Conservation (phyloP, 35 echinoderm and acorn worm genomes). For the Apostichopus japonicus region DNA sequence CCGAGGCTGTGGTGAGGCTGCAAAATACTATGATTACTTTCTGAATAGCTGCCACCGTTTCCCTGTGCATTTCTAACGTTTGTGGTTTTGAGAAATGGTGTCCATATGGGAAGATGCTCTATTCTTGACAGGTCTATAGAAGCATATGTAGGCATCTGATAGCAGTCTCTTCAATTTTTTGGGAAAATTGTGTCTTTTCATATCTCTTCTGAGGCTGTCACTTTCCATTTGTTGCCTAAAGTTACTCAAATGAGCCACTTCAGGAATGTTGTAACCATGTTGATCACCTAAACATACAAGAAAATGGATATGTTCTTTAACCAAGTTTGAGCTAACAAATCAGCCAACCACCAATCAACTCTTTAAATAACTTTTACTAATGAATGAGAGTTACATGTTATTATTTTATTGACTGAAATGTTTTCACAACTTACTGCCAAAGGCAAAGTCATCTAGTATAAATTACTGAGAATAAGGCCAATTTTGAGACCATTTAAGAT, state of each 20-base stretch:
- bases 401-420: no score
- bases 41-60: neutral
- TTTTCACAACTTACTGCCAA: no score
- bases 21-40: neutral
- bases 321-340: no score
- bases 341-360: no score
- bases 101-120: neutral
- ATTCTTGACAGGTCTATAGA: neutral
- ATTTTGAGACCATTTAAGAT: no score
- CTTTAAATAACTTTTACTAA: no score
- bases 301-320: neutral
- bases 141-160: neutral
- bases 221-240: neutral
- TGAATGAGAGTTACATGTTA: no score
- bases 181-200: neutral
- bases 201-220: neutral
- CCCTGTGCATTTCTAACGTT: neutral
- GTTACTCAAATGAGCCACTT: neutral
- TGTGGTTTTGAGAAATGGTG: neutral
- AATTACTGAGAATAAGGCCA: no score
- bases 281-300: neutral
- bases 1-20: neutral
- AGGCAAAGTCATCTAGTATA: no score
- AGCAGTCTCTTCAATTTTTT: neutral
- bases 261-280: constrained; percentile 18